Percentiles rank a stretch among this genome's conserved stretches.
Evolutionary conservation across 92 coral and sea anemone species (phyloP).

Genomic region (Siderastrea siderea): DNA sequence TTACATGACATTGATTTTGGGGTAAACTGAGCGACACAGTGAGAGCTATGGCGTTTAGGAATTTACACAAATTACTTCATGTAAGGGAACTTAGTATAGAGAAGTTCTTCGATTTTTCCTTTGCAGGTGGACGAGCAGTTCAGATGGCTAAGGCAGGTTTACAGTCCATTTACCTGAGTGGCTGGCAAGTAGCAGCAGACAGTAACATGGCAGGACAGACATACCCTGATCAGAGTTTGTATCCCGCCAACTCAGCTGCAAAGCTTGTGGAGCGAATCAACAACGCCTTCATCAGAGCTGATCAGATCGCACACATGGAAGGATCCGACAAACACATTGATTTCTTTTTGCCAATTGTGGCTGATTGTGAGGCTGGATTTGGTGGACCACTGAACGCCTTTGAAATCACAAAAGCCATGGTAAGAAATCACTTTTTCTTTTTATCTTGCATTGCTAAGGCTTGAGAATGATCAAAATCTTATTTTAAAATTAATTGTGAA

Average conservation of each 20-base stretch:
- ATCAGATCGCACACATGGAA: slow-evolving; percentile 99
- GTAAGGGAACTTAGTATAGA: too few species aligned
- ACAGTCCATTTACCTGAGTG: slow-evolving; percentile 96
- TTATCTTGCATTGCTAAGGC: too few species aligned
- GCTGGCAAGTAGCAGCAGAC: slow-evolving; percentile 99
- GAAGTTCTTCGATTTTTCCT: not conserved
- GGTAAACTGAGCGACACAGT: too few species aligned
- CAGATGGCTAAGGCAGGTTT: slow-evolving; percentile 99
- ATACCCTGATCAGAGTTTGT: slow-evolving; percentile 96
- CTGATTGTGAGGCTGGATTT: slow-evolving; percentile 99
- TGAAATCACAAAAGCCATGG: slow-evolving; percentile 94
- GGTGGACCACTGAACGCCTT: slow-evolving; percentile 98
- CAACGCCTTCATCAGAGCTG: slow-evolving; percentile 95
- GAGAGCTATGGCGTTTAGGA: too few species aligned
- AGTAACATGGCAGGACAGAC: slow-evolving; percentile 93
- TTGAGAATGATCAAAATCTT: too few species aligned
- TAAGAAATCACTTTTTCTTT: slow-evolving; percentile 21
- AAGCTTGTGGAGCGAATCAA: slow-evolving; percentile 96
- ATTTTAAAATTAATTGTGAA: too few species aligned
- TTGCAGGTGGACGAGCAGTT: slow-evolving; percentile 92
- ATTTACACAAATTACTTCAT: too few species aligned
- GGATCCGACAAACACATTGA: slow-evolving; percentile 74
- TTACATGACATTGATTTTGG: too few species aligned
- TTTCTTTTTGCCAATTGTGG: slow-evolving; percentile 92
- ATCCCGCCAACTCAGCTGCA: slow-evolving; percentile 96